Conservation (phyloP, 2,113 vertebrate species). For the Chauna torquata region DNA sequence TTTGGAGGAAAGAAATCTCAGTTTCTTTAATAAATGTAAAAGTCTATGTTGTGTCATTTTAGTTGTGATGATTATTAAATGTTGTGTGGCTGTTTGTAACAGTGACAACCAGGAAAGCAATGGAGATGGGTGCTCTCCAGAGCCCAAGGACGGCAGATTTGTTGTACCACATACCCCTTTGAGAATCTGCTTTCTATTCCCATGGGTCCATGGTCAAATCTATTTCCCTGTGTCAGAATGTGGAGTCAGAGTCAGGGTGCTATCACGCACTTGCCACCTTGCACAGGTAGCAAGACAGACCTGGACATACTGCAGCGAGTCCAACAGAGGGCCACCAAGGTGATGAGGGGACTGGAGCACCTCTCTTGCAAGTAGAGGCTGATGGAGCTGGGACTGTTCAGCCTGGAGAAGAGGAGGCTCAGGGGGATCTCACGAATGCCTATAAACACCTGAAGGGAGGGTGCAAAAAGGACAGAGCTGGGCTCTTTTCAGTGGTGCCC, state of each 20-base stretch:
- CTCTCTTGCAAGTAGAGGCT: neutral
- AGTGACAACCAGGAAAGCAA: neutral
- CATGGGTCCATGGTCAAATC: neutral
- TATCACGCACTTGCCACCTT: neutral
- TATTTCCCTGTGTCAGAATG: neutral
- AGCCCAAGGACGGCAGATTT: neutral
- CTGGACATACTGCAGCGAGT: neutral
- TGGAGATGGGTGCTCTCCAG: neutral
- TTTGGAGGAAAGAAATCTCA: neutral
- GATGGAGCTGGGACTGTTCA: neutral
- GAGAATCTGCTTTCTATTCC: neutral
- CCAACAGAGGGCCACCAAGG: neutral
- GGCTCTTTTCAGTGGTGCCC: neutral
- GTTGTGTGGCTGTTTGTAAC: neutral
- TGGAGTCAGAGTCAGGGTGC: neutral
- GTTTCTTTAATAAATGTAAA: neutral
- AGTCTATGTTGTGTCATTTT: neutral
- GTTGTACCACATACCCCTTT: accelerated
- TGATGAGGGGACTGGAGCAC: neutral
- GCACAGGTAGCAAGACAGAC: neutral
- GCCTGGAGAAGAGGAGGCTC: neutral
- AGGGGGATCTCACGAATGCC: neutral
- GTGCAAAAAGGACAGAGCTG: neutral
- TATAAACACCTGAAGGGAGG: neutral
- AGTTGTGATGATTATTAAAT: neutral